Conservation (phyloP, 2,888 invertebrate species). For the Ceriagrion tenellum region DNA sequence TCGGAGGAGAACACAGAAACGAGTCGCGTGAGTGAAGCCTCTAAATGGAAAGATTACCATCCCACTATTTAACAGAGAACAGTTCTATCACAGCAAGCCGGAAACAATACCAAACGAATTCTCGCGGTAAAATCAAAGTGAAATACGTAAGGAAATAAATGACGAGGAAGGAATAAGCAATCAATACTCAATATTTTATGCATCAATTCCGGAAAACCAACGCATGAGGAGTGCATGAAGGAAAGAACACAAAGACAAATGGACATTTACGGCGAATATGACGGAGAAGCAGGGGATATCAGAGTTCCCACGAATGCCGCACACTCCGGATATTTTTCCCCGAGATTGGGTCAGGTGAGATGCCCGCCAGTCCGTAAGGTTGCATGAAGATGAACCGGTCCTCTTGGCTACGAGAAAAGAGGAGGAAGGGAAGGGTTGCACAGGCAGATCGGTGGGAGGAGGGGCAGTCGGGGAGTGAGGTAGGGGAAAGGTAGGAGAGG, state of each 20-base stretch:
- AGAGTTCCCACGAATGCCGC: background rate
- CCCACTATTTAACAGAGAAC: too few relatives aligned
- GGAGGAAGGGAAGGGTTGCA: background rate
- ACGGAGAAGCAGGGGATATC: background rate
- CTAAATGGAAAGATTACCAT: too few relatives aligned
- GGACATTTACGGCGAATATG: background rate
- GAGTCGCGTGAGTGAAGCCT: too few relatives aligned
- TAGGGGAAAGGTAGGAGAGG: background rate
- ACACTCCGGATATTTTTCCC: background rate
- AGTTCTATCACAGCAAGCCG: too few relatives aligned
- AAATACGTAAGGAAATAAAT: background rate
- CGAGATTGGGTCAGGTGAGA: conserved; percentile 25
- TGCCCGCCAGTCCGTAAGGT: background rate
- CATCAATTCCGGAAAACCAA: background rate
- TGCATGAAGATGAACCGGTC: conserved; percentile 31
- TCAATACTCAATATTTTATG: background rate
- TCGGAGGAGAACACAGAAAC: too few relatives aligned
- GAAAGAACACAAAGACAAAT: background rate
- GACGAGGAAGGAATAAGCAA: background rate
- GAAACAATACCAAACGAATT: too few relatives aligned
- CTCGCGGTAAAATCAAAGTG: too few relatives aligned
- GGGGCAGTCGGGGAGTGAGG: background rate
- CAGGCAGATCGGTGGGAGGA: background rate
- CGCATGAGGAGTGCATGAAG: background rate
- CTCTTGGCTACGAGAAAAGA: background rate